Evolutionary conservation across 2,888 invertebrate species (phyloP).

Genomic region (Orthosia gothica): DNA sequence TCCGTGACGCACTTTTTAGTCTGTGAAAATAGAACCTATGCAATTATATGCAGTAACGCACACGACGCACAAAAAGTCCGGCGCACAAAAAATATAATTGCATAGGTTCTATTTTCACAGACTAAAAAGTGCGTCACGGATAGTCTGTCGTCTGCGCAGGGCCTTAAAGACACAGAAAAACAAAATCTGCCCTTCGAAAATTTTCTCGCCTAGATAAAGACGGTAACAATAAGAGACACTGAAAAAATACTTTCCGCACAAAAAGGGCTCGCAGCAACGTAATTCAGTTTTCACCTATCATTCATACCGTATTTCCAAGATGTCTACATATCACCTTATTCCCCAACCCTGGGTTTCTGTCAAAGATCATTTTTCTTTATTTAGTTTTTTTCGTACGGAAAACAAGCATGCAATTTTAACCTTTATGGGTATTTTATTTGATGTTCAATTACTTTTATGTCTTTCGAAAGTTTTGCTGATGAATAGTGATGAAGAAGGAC

Average conservation of each 20-base stretch:
- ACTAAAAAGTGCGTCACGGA: too few relatives aligned
- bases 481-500: constrained; percentile 29
- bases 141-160: too few relatives aligned
- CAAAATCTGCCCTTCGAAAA: background rate
- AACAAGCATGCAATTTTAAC: constrained; percentile 4
- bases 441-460: constrained; percentile 12
- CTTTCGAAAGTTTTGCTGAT: constrained; percentile 4
- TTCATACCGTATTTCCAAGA: constrained; percentile 19
- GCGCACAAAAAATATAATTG: too few relatives aligned
- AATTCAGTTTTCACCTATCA: constrained; percentile 27
- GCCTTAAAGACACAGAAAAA: background rate
- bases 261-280: constrained; percentile 14
- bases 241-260: constrained; percentile 1
- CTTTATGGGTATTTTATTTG: constrained; percentile 25
- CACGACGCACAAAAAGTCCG: too few relatives aligned
- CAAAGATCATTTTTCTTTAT: background rate
- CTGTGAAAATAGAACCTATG: too few relatives aligned
- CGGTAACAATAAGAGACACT: background rate
- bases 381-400: background rate
- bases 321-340: background rate
- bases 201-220: background rate
- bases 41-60: too few relatives aligned
- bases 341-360: background rate
- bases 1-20: too few relatives aligned
- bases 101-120: too few relatives aligned